Evolutionary conservation across 2,113 vertebrate species (phyloP).

Genomic region (Pseudorhombus dupliciocellatus): DNA sequence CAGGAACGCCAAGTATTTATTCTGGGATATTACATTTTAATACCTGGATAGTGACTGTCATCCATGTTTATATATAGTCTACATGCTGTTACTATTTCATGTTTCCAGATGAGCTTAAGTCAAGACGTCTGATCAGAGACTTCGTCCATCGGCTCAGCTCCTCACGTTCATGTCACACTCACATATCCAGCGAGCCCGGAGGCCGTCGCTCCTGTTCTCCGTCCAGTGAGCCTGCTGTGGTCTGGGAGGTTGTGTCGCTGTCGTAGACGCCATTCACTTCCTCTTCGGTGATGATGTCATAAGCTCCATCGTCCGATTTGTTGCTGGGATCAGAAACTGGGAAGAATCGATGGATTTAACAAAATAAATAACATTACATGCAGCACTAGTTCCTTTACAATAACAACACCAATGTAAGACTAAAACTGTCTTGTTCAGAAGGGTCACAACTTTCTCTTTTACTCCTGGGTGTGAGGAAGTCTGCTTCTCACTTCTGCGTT

Average conservation of each 20-base stretch:
- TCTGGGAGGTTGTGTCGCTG: slow-evolving; percentile 79
- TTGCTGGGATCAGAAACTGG: slow-evolving; percentile 76
- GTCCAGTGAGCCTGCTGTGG: slow-evolving; percentile 80
- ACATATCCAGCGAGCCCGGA: slow-evolving; percentile 80
- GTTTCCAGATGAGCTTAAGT: no score
- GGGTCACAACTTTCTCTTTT: slow-evolving; percentile 30
- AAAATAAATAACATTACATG: neutral
- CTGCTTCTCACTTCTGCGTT: slow-evolving; percentile 42
- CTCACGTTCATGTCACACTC: slow-evolving; percentile 68
- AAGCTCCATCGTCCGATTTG: slow-evolving; percentile 85
- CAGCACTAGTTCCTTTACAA: neutral
- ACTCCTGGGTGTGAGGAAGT: slow-evolving; percentile 24
- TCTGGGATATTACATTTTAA: no score
- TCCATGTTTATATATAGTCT: no score
- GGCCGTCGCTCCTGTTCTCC: slow-evolving; percentile 78
- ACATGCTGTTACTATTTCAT: no score
- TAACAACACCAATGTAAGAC: no score
- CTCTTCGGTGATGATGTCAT: slow-evolving; percentile 96
- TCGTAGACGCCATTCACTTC: slow-evolving; percentile 91
- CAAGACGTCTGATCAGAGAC: no score
- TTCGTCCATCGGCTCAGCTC: neutral
- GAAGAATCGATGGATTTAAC: neutral
- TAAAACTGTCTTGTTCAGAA: no score
- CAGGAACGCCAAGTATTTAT: no score
- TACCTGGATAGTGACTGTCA: no score